Evolutionary conservation across 2,888 invertebrate species (phyloP).

Genomic region (Drosophila merina): DNA sequence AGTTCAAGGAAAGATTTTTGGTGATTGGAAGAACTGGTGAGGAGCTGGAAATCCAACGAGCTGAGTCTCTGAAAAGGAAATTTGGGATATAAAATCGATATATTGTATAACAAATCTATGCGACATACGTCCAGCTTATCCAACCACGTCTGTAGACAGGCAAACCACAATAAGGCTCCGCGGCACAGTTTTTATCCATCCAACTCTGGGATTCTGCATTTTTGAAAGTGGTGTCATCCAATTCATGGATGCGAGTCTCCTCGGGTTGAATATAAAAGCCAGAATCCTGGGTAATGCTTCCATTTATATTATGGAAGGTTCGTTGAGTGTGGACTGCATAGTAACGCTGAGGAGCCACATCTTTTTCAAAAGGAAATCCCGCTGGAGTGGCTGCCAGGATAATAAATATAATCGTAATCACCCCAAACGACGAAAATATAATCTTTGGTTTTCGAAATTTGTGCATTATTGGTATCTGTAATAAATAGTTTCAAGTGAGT

Average conservation of each 20-base stretch:
- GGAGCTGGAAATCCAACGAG: constrained; percentile 75
- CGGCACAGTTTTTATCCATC: constrained; percentile 61
- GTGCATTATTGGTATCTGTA: constrained; percentile 80
- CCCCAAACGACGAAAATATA: constrained; percentile 70
- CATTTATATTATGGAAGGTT: constrained; percentile 58
- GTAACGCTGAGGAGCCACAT: constrained; percentile 85
- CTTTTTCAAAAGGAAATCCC: constrained; percentile 86
- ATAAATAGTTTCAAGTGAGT: neutral
- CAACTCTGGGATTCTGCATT: constrained; percentile 65
- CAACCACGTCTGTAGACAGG: constrained; percentile 80
- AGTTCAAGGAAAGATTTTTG: constrained; percentile 58
- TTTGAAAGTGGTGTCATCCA: constrained; percentile 64
- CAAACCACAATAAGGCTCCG: constrained; percentile 75
- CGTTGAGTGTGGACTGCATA: constrained; percentile 83
- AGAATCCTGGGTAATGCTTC: constrained; percentile 80
- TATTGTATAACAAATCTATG: neutral
- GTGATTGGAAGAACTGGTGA: constrained; percentile 59
- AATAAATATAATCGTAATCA: constrained; percentile 75
- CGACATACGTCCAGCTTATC: constrained; percentile 77
- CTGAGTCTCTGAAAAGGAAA: constrained; percentile 56
- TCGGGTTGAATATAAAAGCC: constrained; percentile 84
- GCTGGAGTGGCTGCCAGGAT: constrained; percentile 84
- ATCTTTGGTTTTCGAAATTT: constrained; percentile 80
- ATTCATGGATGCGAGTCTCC: constrained; percentile 75
- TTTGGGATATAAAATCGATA: neutral